Base-by-base conservation (phyloP, 2,797 vertebrate species). In the Heterohyrax brucei region DNA sequence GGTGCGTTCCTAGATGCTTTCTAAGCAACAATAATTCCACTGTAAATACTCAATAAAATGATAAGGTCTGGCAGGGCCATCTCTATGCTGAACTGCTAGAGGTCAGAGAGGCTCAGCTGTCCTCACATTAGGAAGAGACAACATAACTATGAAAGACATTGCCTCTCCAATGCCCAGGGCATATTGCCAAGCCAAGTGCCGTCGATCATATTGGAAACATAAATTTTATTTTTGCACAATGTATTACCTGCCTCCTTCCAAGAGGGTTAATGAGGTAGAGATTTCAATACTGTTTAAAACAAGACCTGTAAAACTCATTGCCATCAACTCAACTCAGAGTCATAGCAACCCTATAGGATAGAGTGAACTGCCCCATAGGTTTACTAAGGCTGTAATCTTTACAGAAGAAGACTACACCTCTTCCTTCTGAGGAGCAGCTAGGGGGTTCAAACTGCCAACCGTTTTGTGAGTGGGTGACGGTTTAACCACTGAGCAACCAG, bases 221-320 rank as follows among this genome's bases (percentile, higher is more conserved):
- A 78, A 78, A 72, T 93, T 87, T 89, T 89, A 91, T 78, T 83
- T 91, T 48, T 46, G 13, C 77, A 87, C 73, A 39, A 93, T 95
- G 64, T 78, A 87, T 82, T 70, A 39, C n/a, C 30, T 61, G 70
- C 64, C 79, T 92, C 50, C 70, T 96, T 79, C 82, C 76, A 90
- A 92, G 91, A 93, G 59, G 21, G 56, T 93, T 82, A 85, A 84
- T 77, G 48, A 10, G 8, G 73, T 9, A 39, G 93, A 91, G 30
- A 13, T 93, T 68, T 59, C 30, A 75, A 4, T 62, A 13, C 10
- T n/a, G 10, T 30, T 93, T 94, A 86, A 94, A 83, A 50, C 39
- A 92, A 88, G n/a, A 64, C 18, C 30, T 73, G 4, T 73, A 22
- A 39, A 73, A 70, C 10, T 5, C 12, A n/a, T 33, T n/a, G 30